Conservation (phyloP, 1,140 invertebrate species). For the Stegodyphus dumicola region DNA sequence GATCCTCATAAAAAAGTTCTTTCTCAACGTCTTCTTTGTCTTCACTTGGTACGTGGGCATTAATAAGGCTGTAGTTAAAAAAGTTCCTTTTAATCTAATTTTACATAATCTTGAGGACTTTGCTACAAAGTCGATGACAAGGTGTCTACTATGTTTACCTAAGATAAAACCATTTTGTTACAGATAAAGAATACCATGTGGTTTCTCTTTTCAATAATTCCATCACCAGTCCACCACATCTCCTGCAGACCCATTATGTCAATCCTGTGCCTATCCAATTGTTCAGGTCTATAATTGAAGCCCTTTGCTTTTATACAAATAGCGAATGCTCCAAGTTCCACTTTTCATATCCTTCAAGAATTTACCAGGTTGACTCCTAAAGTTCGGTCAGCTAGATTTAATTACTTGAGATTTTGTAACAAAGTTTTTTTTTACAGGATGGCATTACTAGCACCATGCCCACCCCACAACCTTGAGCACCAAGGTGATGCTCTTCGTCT, state of each 20-base stretch:
- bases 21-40: neutral
- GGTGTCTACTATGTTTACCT: neutral
- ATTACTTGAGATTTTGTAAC: neutral
- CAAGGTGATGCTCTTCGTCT: too few species aligned
- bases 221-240: neutral
- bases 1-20: neutral
- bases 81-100: neutral
- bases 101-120: neutral
- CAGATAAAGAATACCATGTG: conserved; percentile 1
- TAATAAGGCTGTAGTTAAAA: neutral
- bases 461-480: too few species aligned
- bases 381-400: neutral
- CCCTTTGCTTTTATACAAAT: neutral
- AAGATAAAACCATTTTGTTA: neutral
- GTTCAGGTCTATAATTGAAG: neutral
- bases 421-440: neutral
- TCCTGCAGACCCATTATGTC: neutral
- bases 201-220: neutral
- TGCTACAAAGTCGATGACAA: neutral
- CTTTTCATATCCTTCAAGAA: neutral
- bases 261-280: neutral
- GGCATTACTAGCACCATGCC: too few species aligned
- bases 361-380: neutral
- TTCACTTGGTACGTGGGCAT: neutral
- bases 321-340: neutral